Conservation (phyloP, 2,888 invertebrate species). For the Lithophane semibrunnea region DNA sequence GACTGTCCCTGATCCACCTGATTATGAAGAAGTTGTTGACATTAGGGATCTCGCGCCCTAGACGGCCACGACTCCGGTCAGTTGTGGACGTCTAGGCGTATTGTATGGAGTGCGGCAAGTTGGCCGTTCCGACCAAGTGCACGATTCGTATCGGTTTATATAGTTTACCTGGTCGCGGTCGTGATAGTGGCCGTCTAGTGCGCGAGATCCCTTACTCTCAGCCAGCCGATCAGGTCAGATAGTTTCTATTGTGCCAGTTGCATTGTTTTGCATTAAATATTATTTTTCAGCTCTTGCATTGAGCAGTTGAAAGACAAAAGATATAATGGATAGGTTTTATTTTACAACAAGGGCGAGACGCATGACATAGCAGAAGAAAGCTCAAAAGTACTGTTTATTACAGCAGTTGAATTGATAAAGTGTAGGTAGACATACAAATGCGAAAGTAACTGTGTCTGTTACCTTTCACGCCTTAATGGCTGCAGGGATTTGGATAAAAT, state of each 20-base stretch:
- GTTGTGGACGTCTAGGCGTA: too few species aligned
- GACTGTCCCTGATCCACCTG: neutral
- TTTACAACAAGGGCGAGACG: constrained; percentile 16
- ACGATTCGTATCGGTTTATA: too few species aligned
- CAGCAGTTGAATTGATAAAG: neutral
- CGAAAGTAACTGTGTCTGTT: too few species aligned
- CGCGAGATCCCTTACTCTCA: neutral
- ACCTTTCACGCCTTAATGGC: too few species aligned
- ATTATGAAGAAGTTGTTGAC: neutral
- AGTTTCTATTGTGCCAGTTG: constrained; percentile 1
- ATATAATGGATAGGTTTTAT: constrained; percentile 35
- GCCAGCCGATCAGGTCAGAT: neutral
- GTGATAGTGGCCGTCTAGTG: too few species aligned
- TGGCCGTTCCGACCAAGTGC: too few species aligned
- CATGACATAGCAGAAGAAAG: neutral
- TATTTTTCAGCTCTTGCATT: neutral
- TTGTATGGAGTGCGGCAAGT: too few species aligned
- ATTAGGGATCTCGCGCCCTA: neutral
- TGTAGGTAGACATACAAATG: neutral
- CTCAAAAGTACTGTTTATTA: constrained; percentile 17
- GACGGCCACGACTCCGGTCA: too few species aligned
- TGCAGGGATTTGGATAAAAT: too few species aligned
- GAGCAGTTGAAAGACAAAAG: constrained; percentile 14
- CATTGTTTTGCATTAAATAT: neutral
- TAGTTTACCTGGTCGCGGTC: too few species aligned